phyloP scores from a whole-genome alignment of 2,113 vertebrate genomes.

The Bombycilla garrulus region DNA sequence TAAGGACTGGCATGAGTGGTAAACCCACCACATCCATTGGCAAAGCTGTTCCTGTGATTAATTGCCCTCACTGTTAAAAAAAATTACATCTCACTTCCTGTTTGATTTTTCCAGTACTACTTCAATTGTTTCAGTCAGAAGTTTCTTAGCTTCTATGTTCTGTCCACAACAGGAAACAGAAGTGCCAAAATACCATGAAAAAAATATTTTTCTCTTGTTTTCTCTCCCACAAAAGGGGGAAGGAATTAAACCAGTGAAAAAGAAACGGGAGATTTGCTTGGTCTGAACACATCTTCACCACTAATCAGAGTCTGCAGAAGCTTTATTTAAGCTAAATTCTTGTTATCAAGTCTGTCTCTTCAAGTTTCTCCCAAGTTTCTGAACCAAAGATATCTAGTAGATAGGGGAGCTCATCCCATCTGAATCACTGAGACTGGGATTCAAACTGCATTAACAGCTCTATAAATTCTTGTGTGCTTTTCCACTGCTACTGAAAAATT shows the following conservation, averaged over 20 bases:
- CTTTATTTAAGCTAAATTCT: neutral
- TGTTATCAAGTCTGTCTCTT: neutral
- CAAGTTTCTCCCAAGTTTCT: neutral
- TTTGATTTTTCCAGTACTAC: conserved; percentile 29
- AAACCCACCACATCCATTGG: neutral
- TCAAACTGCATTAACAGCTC: neutral
- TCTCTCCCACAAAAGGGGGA: conserved; percentile 3
- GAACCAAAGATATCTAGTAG: neutral
- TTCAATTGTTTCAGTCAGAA: conserved; percentile 44
- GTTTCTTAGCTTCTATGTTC: conserved; percentile 41
- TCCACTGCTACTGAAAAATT: neutral
- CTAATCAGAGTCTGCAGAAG: neutral
- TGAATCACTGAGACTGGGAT: neutral
- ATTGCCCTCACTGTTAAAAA: conserved; percentile 18
- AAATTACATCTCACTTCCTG: conserved; percentile 37
- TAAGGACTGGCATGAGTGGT: neutral
- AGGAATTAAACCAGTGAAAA: conserved; percentile 1
- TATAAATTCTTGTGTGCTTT: neutral
- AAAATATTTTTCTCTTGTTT: conserved; percentile 20
- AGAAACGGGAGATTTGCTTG: neutral
- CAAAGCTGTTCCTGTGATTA: conserved; percentile 18
- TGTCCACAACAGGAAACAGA: conserved; percentile 58
- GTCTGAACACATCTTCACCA: neutral
- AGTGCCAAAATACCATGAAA: conserved; percentile 49
- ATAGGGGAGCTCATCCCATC: neutral